Evolutionary conservation across 2,888 invertebrate genomes (phyloP), one percentile per base, ranked within the genome.

Genomic region (Torymus tubicola): DNA sequence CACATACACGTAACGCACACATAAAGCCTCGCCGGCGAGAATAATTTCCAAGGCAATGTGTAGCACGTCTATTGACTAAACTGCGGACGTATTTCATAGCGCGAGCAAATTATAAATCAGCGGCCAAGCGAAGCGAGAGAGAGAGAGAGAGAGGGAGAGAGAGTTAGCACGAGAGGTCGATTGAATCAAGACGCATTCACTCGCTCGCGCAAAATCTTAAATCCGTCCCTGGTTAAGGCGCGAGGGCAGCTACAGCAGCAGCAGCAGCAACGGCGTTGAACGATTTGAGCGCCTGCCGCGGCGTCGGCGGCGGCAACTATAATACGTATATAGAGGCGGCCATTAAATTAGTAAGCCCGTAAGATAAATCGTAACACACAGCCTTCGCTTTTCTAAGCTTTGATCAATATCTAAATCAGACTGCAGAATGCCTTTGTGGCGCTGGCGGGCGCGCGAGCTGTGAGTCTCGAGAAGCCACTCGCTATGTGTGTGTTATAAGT

Each of bases 381-480:
- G 55, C 42, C 50, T 72, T 72, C 52, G 67, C 61, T 74, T 69
- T 64, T 74, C 67, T 69, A 69, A 70, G 64, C 14, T 52, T 68
- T 69, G 79, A 80, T 80, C 79, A 64, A 71, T 69, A 74, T 80
- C 74, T 80, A 74, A 80, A 80, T 80, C 69, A 75, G 80, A 65
- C 73, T 79, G 61, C 77, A 81, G 80, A 77, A 85, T 86, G 86
- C 61, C 78, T 79, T 73, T 67, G 64, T 73, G 68, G 61, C 61
- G 61, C 24, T 53, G 68, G 61, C 61, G 61, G 16, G 24, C 52
- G 3, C 2, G 2, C 65, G 53, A 14, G 52, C 50, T n/a, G 16
- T 42, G 24, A 14, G 3, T 10, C 5, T 55, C 12, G 14, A 2
- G 2, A 14, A 13, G 16, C 13, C n/a, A 4, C 42, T 42, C 42